phyloP scores from a whole-genome alignment of 2,888 invertebrate genomes.

The Fabriciana adippe region DNA sequence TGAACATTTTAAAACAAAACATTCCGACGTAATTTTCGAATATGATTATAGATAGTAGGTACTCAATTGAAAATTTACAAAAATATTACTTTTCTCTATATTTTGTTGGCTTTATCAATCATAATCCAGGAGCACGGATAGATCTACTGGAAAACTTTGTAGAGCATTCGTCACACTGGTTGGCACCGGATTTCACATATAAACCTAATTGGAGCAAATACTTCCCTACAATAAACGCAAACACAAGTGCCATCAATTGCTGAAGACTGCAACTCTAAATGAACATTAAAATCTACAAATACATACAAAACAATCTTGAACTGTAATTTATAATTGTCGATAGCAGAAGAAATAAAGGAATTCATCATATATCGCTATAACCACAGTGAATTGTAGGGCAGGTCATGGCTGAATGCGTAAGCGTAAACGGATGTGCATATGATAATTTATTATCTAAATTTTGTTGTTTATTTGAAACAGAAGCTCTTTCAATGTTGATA shows the following conservation, averaged over 20 bases:
- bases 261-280: constrained; percentile 33
- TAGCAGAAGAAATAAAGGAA: constrained; percentile 40
- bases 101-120: too few relatives aligned
- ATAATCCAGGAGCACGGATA: too few relatives aligned
- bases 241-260: constrained; percentile 40
- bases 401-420: constrained; percentile 78
- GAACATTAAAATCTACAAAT: constrained; percentile 2
- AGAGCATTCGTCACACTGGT: constrained; percentile 40
- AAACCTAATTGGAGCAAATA: constrained; percentile 48
- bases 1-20: not conserved
- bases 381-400: constrained; percentile 73
- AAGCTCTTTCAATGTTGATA: constrained; percentile 23
- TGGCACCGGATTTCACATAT: constrained; percentile 47
- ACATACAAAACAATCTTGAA: not conserved
- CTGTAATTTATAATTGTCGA: constrained; percentile 44
- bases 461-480: constrained; percentile 47
- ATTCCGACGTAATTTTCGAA: too few relatives aligned
- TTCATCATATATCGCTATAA: constrained; percentile 51
- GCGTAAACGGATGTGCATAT: constrained; percentile 72
- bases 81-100: too few relatives aligned
- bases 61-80: not conserved
- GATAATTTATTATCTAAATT: constrained; percentile 66
- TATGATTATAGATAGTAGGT: too few relatives aligned
- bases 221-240: constrained; percentile 44
- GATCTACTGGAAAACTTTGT: constrained; percentile 9